phyloP scores from a whole-genome alignment of 2,797 vertebrate species.

The Melanotaenia pygmaea region DNA sequence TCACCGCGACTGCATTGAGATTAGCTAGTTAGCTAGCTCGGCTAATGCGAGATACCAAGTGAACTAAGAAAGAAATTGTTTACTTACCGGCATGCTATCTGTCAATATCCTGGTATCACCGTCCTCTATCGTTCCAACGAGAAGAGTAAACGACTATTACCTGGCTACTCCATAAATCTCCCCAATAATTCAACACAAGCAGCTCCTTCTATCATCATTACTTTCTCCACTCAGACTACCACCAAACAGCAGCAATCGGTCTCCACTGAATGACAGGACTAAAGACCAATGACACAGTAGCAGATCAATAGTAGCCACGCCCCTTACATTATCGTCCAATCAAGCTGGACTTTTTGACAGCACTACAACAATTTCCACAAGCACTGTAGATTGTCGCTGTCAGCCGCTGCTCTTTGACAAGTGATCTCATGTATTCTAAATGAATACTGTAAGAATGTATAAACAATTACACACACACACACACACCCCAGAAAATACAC shows the following conservation, averaged over 20 bases:
- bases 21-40: constrained; percentile 74
- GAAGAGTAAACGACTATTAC: constrained; percentile 40
- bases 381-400: constrained; percentile 66
- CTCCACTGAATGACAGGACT: constrained; percentile 48
- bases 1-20: constrained; percentile 64
- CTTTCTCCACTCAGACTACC: constrained; percentile 82
- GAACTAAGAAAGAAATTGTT: constrained; percentile 51
- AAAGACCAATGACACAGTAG: constrained; percentile 66
- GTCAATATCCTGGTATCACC: constrained; percentile 39
- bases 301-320: constrained; percentile 22
- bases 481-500: too few relatives aligned
- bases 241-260: constrained; percentile 47
- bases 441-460: not conserved
- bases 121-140: constrained; percentile 42
- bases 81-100: constrained; percentile 86
- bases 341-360: not conserved
- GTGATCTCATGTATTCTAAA: constrained; percentile 15
- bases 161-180: constrained; percentile 71
- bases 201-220: constrained; percentile 82
- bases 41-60: constrained; percentile 61
- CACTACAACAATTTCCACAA: constrained; percentile 70
- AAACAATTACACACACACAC: too few relatives aligned
- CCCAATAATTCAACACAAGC: constrained; percentile 78
- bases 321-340: constrained; percentile 63
- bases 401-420: constrained; percentile 68